phyloP scores from a whole-genome alignment of 2,797 vertebrate genomes.

The Enteromius unitaeniatus region DNA sequence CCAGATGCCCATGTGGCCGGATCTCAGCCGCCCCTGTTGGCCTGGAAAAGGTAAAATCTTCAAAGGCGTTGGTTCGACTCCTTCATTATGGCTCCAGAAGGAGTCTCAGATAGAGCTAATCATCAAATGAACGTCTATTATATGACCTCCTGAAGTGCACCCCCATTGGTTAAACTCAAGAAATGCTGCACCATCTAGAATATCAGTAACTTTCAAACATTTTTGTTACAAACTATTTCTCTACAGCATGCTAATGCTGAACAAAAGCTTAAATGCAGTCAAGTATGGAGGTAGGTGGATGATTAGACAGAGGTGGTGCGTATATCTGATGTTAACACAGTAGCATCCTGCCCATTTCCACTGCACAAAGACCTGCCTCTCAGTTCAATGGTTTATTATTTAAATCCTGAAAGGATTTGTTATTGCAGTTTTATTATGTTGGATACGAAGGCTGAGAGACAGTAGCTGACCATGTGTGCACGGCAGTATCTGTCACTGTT shows the following conservation, averaged over 20 bases:
- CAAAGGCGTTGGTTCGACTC: conserved; percentile 56
- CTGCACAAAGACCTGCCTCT: conserved; percentile 43
- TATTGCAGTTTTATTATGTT: conserved; percentile 64
- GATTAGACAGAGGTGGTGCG: conserved; percentile 42
- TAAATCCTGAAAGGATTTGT: conserved; percentile 59
- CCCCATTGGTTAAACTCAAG: conserved; percentile 36
- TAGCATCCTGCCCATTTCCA: conserved; percentile 52
- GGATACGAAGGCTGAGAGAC: conserved; percentile 57
- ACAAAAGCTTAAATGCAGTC: conserved; percentile 33
- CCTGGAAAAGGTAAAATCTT: conserved; percentile 56
- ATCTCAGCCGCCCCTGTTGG: conserved; percentile 54
- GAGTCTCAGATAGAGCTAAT: conserved; percentile 61
- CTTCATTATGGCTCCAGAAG: conserved; percentile 57
- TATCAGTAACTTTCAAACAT: conserved; percentile 49
- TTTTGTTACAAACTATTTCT: conserved; percentile 40
- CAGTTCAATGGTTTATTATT: conserved; percentile 61
- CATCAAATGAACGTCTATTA: conserved; percentile 58
- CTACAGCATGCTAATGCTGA: conserved; percentile 30
- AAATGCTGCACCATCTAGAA: conserved; percentile 21
- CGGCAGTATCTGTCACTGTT: conserved; percentile 57
- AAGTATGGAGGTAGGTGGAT: conserved; percentile 15
- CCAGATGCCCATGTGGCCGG: conserved; percentile 34
- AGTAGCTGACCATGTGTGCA: conserved; percentile 54
- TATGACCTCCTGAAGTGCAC: conserved; percentile 51
- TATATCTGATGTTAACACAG: conserved; percentile 51